Evolutionary conservation across 2,888 invertebrate genomes (phyloP), one percentile per base, ranked within the genome.

Genomic region (Apomyelois bistriatella): DNA sequence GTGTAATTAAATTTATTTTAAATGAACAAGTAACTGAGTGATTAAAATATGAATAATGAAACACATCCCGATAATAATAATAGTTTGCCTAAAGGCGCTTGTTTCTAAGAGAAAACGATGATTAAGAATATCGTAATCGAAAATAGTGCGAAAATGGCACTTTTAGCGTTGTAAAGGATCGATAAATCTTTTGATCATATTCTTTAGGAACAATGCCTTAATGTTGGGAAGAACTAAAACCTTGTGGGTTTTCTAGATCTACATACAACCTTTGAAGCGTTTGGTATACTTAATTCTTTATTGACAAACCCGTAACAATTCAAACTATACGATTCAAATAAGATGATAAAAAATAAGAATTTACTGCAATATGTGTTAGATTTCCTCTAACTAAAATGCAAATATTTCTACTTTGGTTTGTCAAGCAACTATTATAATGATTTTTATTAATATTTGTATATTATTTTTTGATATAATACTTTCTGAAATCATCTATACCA

Each of bases 21-120:
- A 89, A 81, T 83, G 82, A 89, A 88, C 81, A 75, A 79, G 74
- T 85, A 86, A 85, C 82, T 78, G 78, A 86, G 76, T 82, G 72
- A 80, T 70, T 83, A 84, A 85, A 86, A 86, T 88, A 85, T 85
- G 82, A 87, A 86, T 81, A 83, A 83, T 82, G 60, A 87, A 86
- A 87, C 75, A 75, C 63, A 76, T 76, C 76, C 71, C 65, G 72
- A 69, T 76, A 68, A 74, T 73, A 66, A 72, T 56, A 37, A 70
- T 67, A 63, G 67, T 68, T 68, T 68, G 63, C 63, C 60, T 66
- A 61, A 62, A 56, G 64, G 57, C 32, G 32, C 13, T 43, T 46
- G 16, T 16, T 32, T 32, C 32, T 32, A 22, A 22, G n/a, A n/a
- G n/a, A n/a, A n/a, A 2, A 22, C 22, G 22, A 22, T 22, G 22